Evolutionary conservation across 2,113 vertebrate species (phyloP).

Genomic region (Apteryx mantelli): DNA sequence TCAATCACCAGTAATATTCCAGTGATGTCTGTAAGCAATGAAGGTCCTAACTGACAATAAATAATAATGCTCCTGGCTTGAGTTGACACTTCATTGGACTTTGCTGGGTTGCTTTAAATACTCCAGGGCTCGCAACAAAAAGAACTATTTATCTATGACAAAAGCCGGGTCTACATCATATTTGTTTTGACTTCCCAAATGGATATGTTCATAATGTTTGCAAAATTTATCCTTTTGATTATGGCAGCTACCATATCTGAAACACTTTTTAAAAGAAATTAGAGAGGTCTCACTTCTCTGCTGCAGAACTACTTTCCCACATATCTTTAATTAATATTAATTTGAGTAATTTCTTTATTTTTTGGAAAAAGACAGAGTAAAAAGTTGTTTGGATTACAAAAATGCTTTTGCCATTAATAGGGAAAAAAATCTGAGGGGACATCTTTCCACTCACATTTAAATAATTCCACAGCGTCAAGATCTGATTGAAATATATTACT

Average conservation of each 20-base stretch:
- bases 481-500: constrained; percentile 39
- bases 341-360: constrained; percentile 42
- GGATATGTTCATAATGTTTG: constrained; percentile 67
- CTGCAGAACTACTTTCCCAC: background rate
- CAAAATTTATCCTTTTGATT: constrained; percentile 73
- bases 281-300: constrained; percentile 32
- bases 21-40: constrained; percentile 78
- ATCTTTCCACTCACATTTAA: background rate
- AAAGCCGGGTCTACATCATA: constrained; percentile 66
- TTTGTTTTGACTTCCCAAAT: constrained; percentile 78
- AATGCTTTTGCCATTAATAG: constrained; percentile 23
- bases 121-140: constrained; percentile 74
- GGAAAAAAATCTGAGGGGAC: background rate
- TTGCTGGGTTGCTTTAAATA: constrained; percentile 76
- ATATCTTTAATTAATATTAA: background rate
- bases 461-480: background rate
- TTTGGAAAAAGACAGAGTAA: constrained; percentile 8
- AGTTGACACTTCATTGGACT: constrained; percentile 79
- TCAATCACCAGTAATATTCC: constrained; percentile 84
- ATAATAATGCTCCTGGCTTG: constrained; percentile 80
- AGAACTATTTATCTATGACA: constrained; percentile 88
- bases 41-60: constrained; percentile 80
- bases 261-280: constrained; percentile 63
- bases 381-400: constrained; percentile 52
- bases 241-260: constrained; percentile 44